Evolutionary conservation across 92 coral and sea anemone genomes (phyloP).

Genomic region (Porites evermanni): DNA sequence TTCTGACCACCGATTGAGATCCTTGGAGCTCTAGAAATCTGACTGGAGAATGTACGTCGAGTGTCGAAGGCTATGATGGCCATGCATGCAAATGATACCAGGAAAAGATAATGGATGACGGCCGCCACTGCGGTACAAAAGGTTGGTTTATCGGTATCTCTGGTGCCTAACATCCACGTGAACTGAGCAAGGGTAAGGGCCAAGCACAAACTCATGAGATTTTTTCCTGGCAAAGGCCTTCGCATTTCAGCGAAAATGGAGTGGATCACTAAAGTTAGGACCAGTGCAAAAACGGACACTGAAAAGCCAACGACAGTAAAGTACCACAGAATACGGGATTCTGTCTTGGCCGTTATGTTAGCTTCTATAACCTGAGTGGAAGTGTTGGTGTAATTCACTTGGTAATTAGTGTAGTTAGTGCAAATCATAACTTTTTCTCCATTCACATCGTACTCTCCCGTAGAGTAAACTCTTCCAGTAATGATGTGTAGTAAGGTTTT

Average conservation of each 20-base stretch:
- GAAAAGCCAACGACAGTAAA: constrained; percentile 75
- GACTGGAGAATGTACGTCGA: constrained; percentile 78
- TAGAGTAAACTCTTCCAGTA: constrained; percentile 63
- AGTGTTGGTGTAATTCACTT: constrained; percentile 3
- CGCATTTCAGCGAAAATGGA: constrained; percentile 79
- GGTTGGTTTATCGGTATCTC: constrained; percentile 76
- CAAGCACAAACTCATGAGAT: constrained; percentile 84
- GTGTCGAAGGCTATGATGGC: constrained; percentile 92
- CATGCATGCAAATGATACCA: constrained; percentile 88
- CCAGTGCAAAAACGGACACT: constrained; percentile 66
- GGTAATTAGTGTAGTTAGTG: constrained; percentile 59
- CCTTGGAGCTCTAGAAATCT: constrained; percentile 72
- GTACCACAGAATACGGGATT: constrained; percentile 37
- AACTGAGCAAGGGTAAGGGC: constrained; percentile 87
- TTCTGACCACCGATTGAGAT: constrained; percentile 50
- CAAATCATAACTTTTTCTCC: constrained; percentile 66
- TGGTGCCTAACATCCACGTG: constrained; percentile 82
- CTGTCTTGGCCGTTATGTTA: background rate
- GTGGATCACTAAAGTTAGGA: constrained; percentile 73
- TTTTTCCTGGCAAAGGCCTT: constrained; percentile 92
- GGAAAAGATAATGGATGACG: constrained; percentile 80
- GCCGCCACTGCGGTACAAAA: constrained; percentile 77
- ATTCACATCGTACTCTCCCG: constrained; percentile 70
- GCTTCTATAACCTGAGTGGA: background rate
- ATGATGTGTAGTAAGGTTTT: constrained; percentile 67